Base-by-base conservation (phyloP, 2,797 vertebrate genomes). In the Thalassophryne amazonica region DNA sequence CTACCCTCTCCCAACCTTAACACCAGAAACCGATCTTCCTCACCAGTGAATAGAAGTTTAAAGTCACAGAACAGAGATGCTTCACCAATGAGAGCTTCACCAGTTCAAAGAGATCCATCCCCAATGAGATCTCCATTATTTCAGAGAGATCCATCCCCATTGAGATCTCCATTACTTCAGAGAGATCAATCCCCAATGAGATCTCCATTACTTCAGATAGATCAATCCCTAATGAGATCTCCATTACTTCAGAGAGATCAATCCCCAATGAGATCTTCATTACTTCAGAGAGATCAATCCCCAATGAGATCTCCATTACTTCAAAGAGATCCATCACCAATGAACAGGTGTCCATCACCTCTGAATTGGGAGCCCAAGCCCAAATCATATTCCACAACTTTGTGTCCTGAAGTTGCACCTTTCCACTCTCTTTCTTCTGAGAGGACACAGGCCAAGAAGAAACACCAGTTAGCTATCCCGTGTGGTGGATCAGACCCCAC, bases 361-460 rank as follows among this genome's bases (percentile, higher is more conserved):
- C 13, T 57, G 11, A 52, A 42, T 1, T 71, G 58, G 60, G 71
- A 85, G 18, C 62, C 37, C 0, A 10, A 48, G 1, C 74, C 78
- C 4, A 76, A 13, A 59, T 66, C 67, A 28, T 51, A 63, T 1
- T 0, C 55, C 0, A 54, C 38, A 20, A 17, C 5, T 14, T 1
- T 16, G 19, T 48, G 0, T 5, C 32, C 34, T 18, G 5, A 32
- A 10, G 1, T 1, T 1, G 17, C 1, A n/a, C 10, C 3, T 17
- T 46, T 31, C 12, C 24, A 4, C 7, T 4, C 37, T 35, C 61
- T 40, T 5, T 13, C 39, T 6, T 39, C 71, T 10, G 47, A 16
- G 7, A 39, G 4, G 18, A n/a, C 3, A 7, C 58, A 61, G 8
- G 55, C 74, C 38, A 68, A 15, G 11, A 42, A 35, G 14, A 48